Conservation (phyloP, 2,888 invertebrate genomes). For the Perizoma affinitatum region DNA sequence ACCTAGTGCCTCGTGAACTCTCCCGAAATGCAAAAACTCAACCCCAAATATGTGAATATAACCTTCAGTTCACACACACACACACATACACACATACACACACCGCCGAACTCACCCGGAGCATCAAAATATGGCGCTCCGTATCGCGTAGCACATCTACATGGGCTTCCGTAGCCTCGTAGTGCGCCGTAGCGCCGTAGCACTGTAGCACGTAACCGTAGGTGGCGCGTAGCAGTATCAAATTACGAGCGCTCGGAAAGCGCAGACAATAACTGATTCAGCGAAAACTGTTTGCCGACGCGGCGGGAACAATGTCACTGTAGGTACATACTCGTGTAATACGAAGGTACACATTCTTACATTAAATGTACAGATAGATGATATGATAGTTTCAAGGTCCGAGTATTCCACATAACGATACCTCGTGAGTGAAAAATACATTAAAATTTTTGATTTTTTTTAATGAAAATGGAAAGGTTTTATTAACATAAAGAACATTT, state of each 20-base stretch:
- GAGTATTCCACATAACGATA: conserved; percentile 4
- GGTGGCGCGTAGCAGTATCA: conserved; percentile 12
- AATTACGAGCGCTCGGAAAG: conserved; percentile 11
- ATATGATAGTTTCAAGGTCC: not conserved
- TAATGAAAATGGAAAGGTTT: too few relatives aligned
- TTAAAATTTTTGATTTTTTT: too few relatives aligned
- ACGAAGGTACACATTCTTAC: not conserved
- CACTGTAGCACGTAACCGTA: not conserved
- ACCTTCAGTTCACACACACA: not conserved
- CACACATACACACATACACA: not conserved
- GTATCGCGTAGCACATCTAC: not conserved
- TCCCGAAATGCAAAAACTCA: not conserved
- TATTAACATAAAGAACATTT: too few relatives aligned
- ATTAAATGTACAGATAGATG: not conserved
- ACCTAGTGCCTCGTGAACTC: not conserved
- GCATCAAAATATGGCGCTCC: not conserved
- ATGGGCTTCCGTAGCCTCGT: conserved; percentile 13
- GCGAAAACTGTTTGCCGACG: conserved; percentile 12
- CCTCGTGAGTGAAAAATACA: not conserved
- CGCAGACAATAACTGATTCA: conserved; percentile 12
- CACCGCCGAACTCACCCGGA: not conserved
- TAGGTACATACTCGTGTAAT: not conserved
- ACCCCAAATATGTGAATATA: conserved; percentile 7
- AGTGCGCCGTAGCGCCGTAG: conserved; percentile 18
- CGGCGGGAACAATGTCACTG: conserved; percentile 3